phyloP scores from a whole-genome alignment of 2,888 invertebrate species.

The Lithophane semibrunnea region DNA sequence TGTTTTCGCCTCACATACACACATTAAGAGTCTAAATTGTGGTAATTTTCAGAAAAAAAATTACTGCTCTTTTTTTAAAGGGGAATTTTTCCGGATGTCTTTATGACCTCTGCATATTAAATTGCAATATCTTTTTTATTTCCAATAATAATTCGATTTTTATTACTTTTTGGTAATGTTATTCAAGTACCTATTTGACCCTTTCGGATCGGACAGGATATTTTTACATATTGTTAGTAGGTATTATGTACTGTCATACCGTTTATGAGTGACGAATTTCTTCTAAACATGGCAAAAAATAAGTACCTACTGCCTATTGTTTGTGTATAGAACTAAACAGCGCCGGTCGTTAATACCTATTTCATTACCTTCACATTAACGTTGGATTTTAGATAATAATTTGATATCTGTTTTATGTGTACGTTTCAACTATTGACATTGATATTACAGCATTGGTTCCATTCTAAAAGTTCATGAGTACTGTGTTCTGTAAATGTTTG shows the following conservation, averaged over 20 bases:
- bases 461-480: background rate
- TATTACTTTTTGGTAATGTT: background rate
- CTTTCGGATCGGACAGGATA: background rate
- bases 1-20: too few relatives aligned
- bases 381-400: slow-evolving; percentile 1
- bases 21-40: background rate
- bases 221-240: background rate
- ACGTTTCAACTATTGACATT: background rate
- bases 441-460: background rate
- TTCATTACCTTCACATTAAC: too few relatives aligned
- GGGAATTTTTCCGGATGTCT: too few relatives aligned
- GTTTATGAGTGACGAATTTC: too few relatives aligned
- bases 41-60: background rate
- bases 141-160: background rate
- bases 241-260: background rate
- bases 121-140: background rate
- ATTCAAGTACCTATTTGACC: background rate
- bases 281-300: too few relatives aligned
- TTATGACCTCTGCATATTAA: background rate
- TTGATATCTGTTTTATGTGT: background rate
- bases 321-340: too few relatives aligned
- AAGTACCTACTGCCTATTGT: too few relatives aligned
- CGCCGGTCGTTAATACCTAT: too few relatives aligned
- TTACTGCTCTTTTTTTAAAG: background rate
- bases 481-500: background rate